Evolutionary conservation across 2,113 vertebrate species (phyloP).

Genomic region (Eudyptes chrysolophus): DNA sequence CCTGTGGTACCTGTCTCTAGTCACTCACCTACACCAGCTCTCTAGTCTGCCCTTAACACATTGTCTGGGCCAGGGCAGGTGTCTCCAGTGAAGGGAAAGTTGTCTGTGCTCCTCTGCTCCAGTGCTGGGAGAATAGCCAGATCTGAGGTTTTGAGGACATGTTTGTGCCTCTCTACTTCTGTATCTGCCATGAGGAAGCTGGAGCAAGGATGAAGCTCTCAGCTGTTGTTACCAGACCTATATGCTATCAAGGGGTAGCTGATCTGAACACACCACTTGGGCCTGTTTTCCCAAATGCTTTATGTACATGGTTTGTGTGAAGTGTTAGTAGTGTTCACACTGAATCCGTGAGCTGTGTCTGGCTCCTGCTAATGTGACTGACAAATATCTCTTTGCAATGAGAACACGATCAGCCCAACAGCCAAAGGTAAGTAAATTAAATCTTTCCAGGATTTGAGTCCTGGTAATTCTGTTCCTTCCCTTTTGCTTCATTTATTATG

Average conservation of each 20-base stretch:
- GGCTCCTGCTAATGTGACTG: neutral
- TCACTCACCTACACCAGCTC: neutral
- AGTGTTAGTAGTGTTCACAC: neutral
- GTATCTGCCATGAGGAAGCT: neutral
- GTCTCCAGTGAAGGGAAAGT: neutral
- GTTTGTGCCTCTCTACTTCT: neutral
- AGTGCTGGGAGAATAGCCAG: neutral
- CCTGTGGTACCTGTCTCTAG: neutral
- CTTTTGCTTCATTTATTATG: neutral
- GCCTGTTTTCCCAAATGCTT: neutral
- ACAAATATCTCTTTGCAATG: neutral
- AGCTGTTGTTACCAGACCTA: neutral
- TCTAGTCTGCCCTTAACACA: accelerated
- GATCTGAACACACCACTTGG: neutral
- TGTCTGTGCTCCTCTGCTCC: neutral
- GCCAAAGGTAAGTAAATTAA: neutral
- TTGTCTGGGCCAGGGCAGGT: neutral
- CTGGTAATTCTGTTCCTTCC: neutral
- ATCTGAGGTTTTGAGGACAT: neutral
- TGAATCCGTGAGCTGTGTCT: neutral
- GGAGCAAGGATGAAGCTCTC: neutral
- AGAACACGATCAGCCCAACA: neutral
- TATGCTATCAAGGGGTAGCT: neutral
- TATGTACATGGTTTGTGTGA: accelerated
- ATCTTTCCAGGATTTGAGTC: neutral